Base-by-base conservation (phyloP, 2,113 vertebrate genomes). In the Daphoenositta chrysoptera region DNA sequence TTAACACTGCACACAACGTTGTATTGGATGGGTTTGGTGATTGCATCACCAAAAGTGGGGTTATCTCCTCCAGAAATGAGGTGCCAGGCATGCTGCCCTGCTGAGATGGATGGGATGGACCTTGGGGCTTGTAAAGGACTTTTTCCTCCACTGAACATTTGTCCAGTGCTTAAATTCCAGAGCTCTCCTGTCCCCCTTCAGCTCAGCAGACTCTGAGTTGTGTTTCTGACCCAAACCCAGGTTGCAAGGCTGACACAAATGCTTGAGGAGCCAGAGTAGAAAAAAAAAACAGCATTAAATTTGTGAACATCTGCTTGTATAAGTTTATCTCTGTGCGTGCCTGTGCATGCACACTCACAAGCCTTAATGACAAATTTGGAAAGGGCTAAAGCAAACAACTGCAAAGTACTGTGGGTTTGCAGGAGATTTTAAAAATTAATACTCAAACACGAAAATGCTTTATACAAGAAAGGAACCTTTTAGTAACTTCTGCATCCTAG, bases 371-470 rank as follows among this genome's bases (percentile, higher is more conserved):
- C n/a, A 54, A 22, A 65, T 63, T 39, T 64, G 51, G 39, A 56
- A 30, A 35, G 75, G 72, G 51, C 51, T 13, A 19, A 87, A 76
- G 75, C 63, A 70, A 86, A 83, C 42, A 80, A 26, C 75, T 65
- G 50, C 33, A 37, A 86, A 91, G 88, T 56, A 77, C 82, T 26
- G 37, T 8, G 39, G 78, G 17, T 26, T 65, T 91, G 64, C 61
- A 80, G 82, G 33, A 83, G 88, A 12, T 71, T 96, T 97, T 97
- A 97, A 97, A 96, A 97, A 97, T 97, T 96, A 90, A 97, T 97
- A 95, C 90, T 83, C 72, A 44, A 78, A 95, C 96, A 96, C 1
- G 94, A 82, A 97, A 97, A 96, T 94, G 94, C 96, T 96, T 95
- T 96, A 96, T 93, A 93, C 26, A 77, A 92, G 93, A 96, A 88